phyloP scores from a whole-genome alignment of 2,888 invertebrate genomes.

The Nephrocerus scutellatus region DNA sequence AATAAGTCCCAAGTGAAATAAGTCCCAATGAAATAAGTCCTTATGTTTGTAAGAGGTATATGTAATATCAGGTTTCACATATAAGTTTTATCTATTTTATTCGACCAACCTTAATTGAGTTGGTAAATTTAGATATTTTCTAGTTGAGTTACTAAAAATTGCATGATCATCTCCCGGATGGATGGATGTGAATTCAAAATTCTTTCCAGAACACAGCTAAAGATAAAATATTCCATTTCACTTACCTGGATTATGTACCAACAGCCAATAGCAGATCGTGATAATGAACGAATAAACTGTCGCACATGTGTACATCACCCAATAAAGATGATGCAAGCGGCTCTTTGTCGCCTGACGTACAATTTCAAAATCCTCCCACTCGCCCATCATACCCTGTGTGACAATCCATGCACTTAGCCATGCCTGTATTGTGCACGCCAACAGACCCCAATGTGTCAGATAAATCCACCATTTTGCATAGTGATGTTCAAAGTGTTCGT shows the following conservation, averaged over 20 bases:
- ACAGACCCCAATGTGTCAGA: conserved; percentile 46
- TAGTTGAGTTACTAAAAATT: too few relatives aligned
- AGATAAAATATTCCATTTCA: too few relatives aligned
- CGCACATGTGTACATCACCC: conserved; percentile 47
- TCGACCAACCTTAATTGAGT: too few relatives aligned
- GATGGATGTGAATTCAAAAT: too few relatives aligned
- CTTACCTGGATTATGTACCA: conserved; percentile 65
- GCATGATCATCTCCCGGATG: too few relatives aligned
- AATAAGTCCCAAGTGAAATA: too few relatives aligned
- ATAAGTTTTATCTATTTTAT: too few relatives aligned
- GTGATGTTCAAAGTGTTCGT: conserved; percentile 47
- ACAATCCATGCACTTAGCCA: conserved; percentile 49
- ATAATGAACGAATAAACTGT: conserved; percentile 48
- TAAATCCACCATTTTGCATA: conserved; percentile 50
- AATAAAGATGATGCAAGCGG: conserved; percentile 43
- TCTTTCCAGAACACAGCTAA: too few relatives aligned
- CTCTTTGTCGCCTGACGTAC: conserved; percentile 47
- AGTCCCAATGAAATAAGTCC: too few relatives aligned
- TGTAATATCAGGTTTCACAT: too few relatives aligned
- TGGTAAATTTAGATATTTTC: too few relatives aligned
- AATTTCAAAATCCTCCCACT: conserved; percentile 48
- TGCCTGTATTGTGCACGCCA: conserved; percentile 46
- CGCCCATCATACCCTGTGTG: conserved; percentile 49
- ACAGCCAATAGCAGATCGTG: conserved; percentile 47
- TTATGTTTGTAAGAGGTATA: too few relatives aligned